Percentiles rank a stretch among this genome's conserved stretches.
Conservation (phyloP, 2,113 vertebrate genomes). For the Corapipo altera region DNA sequence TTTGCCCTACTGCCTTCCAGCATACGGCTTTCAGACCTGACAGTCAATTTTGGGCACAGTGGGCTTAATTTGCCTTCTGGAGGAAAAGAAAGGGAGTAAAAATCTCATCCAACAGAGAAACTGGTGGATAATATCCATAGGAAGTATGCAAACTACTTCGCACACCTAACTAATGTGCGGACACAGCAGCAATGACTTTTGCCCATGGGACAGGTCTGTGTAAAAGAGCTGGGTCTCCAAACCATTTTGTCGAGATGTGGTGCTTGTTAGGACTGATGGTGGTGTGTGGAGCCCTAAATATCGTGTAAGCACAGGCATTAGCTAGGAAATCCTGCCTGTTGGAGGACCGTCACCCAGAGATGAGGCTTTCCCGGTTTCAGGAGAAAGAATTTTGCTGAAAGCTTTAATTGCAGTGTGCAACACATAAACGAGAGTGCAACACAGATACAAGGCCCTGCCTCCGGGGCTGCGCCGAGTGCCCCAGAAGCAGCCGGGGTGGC, state of each 20-base stretch:
- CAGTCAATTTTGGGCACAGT: neutral
- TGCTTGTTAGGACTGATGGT: rapidly evolving
- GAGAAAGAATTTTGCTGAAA: neutral
- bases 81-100: neutral
- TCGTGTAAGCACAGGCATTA: neutral
- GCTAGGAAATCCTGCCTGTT: neutral
- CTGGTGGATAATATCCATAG: neutral
- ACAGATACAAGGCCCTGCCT: rapidly evolving
- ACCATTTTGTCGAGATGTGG: neutral
- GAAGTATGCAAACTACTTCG: neutral
- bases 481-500: neutral
- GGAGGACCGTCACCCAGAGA: neutral
- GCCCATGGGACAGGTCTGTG: neutral
- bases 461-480: neutral
- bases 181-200: neutral
- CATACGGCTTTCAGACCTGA: neutral
- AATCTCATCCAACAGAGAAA: neutral
- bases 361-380: neutral
- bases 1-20: too few relatives aligned
- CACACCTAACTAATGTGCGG: neutral
- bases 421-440: too few relatives aligned
- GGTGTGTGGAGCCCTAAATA: neutral
- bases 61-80: neutral
- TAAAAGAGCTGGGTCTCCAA: neutral
- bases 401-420: rapidly evolving